Evolutionary conservation across 2,888 invertebrate species (phyloP), one percentile per base, ranked within the genome.

Genomic region (Margaritifera margaritifera): DNA sequence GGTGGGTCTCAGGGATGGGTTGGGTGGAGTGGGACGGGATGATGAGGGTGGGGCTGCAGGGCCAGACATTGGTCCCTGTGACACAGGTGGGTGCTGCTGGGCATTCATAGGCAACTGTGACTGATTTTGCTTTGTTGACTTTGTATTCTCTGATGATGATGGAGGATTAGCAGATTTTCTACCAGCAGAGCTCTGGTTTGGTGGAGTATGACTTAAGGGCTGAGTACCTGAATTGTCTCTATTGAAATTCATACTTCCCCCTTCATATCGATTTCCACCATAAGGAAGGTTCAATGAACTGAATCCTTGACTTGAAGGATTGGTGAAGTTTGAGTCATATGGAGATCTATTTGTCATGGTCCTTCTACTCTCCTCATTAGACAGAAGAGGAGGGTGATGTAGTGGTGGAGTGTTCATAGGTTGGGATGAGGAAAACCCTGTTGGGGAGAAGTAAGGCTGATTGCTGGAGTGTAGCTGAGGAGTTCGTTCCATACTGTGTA

Each of bases 321-420:
- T 70, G 11, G 75, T 73, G 61, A 78, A 82, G 50, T 74, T 72
- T 15, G 68, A 71, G 20, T 81, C 80, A 68, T 76, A 79, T 1
- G 78, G 73, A 15, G 78, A 74, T 56, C 81, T 74, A 58, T 78
- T 75, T 3, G 69, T 72, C 65, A 81, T 72, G 53, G 71, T 73
- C 53, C 75, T 59, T n/a, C 68, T 61, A 19, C 78, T 64, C 20
- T 77, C 74, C 22, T 80, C 80, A 15, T 71, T 71, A 6, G 75
- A 75, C 68, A 80, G 77, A 57, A 83, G 64, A 8, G 81, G 79
- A n/a, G 80, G 83, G 59, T 84, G 85, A 52, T 80, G 84, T 18
- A 84, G 68, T 0, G 84, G 83, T 24, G 83, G 82, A 5, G 84
- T 84, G 62, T 81, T 81, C 15, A 84, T 77, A 25, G 80, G 79